Conservation (phyloP, 2,113 vertebrate species). For the Hydropotes inermis region DNA sequence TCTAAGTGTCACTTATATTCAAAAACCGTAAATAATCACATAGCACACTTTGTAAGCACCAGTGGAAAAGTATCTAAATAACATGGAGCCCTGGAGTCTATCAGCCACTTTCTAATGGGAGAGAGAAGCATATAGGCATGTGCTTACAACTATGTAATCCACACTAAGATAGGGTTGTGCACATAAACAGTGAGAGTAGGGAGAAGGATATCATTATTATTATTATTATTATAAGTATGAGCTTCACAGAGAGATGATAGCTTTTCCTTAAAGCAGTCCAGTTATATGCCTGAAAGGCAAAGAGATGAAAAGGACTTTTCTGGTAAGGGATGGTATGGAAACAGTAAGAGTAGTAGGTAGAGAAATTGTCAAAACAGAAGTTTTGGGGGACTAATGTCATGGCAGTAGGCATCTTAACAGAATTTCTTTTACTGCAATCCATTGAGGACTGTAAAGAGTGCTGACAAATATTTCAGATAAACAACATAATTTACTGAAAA, state of each 20-base stretch:
- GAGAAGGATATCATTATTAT: not conserved
- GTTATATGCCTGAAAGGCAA: not conserved
- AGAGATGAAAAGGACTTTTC: not conserved
- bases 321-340: not conserved
- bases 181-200: not conserved
- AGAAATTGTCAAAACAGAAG: not conserved
- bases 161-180: not conserved
- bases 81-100: not conserved
- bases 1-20: not conserved
- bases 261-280: not conserved
- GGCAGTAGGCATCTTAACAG: not conserved
- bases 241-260: not conserved
- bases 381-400: not conserved
- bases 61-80: conserved; percentile 7
- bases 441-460: not conserved
- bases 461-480: not conserved
- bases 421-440: not conserved
- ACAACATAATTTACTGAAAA: not conserved
- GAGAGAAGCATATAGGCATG: not conserved
- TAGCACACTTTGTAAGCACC: not conserved
- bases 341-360: not conserved
- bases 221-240: not conserved
- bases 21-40: not conserved
- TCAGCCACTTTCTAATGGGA: not conserved
- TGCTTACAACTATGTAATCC: not conserved